Evolutionary conservation across 2,888 invertebrate species (phyloP).

Genomic region (Linnaemya vulpina): DNA sequence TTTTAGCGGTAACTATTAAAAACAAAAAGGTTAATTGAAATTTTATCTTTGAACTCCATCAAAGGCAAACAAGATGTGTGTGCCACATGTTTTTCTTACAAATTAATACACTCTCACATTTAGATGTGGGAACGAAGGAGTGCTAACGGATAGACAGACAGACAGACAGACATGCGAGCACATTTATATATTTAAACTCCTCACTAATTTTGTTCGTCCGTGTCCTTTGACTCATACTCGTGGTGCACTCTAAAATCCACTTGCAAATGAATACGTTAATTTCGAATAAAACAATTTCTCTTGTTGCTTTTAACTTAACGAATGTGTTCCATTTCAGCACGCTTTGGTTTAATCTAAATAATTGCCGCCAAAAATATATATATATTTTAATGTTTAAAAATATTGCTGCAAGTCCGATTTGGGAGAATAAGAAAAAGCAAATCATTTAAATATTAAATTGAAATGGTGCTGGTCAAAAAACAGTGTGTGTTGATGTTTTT

Average conservation of each 20-base stretch:
- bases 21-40: slow-evolving; percentile 68
- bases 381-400: slow-evolving; percentile 25
- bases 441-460: slow-evolving; percentile 12
- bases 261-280: slow-evolving; percentile 64
- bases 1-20: slow-evolving; percentile 39
- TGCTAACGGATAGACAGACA: too few species aligned
- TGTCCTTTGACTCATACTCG: slow-evolving; percentile 18
- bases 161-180: neutral
- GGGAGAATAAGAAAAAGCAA: slow-evolving; percentile 1
- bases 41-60: slow-evolving; percentile 67
- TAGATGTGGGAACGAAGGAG: too few species aligned
- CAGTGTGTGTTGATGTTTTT: neutral
- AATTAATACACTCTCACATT: neutral
- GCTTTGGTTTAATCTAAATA: slow-evolving; percentile 62
- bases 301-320: neutral
- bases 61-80: slow-evolving; percentile 10
- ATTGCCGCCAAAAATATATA: slow-evolving; percentile 28
- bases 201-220: neutral
- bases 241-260: slow-evolving; percentile 33
- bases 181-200: slow-evolving; percentile 1
- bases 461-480: slow-evolving; percentile 44
- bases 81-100: neutral
- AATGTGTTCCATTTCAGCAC: slow-evolving; percentile 36
- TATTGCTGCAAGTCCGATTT: slow-evolving; percentile 62
- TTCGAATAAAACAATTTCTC: slow-evolving; percentile 6